These are phyloP conservation scores for Aphis craccivora DNA, from an alignment of 1,140 invertebrate genomes.

Conservation along the genomic window DNA sequence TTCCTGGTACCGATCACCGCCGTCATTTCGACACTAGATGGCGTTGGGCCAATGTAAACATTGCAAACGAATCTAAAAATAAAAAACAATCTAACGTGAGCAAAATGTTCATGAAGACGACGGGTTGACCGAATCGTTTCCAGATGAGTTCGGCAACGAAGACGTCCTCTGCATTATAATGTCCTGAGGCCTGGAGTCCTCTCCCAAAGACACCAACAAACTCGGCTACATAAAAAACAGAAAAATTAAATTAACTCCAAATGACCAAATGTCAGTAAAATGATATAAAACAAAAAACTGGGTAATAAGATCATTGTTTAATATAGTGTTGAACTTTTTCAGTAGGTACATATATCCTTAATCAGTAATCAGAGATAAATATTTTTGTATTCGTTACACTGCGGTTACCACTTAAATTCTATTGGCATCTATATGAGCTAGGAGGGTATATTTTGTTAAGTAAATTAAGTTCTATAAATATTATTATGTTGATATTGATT, in stretches of 20 bases:
- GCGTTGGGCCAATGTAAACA: background rate
- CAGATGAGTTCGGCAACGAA: constrained; percentile 41
- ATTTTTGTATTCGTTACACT: background rate
- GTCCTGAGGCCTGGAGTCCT: constrained; percentile 35
- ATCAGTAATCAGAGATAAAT: background rate
- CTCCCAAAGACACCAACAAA: constrained; percentile 45
- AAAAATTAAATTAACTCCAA: background rate
- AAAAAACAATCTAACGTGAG: constrained; percentile 13
- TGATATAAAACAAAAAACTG: background rate
- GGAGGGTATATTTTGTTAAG: too few relatives aligned
- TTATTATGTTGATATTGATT: background rate
- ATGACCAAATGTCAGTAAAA: too few relatives aligned
- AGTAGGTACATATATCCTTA: background rate
- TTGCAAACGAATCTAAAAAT: background rate
- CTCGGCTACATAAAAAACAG: constrained; percentile 58
- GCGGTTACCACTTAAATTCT: background rate
- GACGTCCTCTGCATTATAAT: constrained; percentile 43
- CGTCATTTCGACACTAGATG: background rate
- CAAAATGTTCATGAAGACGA: constrained; percentile 54
- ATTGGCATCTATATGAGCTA: too few relatives aligned
- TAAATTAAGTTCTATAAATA: background rate
- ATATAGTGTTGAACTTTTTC: background rate
- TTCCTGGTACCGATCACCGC: background rate
- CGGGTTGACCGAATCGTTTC: constrained; percentile 59
- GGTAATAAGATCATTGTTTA: background rate